phyloP scores from a whole-genome alignment of 2,888 invertebrate genomes.

The Hemaris fuciformis region DNA sequence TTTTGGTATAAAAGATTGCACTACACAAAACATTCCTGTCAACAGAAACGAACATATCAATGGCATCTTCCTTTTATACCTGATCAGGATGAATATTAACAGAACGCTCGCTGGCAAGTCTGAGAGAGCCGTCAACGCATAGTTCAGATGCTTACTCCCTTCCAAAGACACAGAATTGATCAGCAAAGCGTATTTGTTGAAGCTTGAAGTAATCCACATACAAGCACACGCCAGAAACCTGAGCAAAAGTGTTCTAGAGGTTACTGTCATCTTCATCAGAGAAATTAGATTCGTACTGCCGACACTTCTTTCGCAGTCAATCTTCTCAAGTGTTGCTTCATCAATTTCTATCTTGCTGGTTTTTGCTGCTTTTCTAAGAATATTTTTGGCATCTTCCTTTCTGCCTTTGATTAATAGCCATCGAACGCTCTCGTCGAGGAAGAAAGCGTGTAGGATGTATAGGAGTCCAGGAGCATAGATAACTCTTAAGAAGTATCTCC shows the following conservation, averaged over 20 bases:
- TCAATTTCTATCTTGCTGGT: constrained; percentile 47
- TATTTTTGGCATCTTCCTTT: constrained; percentile 81
- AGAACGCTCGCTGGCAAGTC: constrained; percentile 81
- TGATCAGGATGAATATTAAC: constrained; percentile 74
- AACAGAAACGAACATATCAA: constrained; percentile 70
- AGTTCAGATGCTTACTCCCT: constrained; percentile 88
- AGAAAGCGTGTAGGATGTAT: constrained; percentile 83
- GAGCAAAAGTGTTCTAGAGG: constrained; percentile 40
- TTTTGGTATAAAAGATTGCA: constrained; percentile 75
- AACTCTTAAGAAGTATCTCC: constrained; percentile 84
- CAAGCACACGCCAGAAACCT: constrained; percentile 49
- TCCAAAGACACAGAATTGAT: constrained; percentile 86
- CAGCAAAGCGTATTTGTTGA: constrained; percentile 83
- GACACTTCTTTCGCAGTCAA: constrained; percentile 36
- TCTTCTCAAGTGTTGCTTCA: constrained; percentile 35
- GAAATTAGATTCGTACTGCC: constrained; percentile 15
- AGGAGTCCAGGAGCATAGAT: constrained; percentile 85
- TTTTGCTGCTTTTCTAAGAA: constrained; percentile 81
- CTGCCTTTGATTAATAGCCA: constrained; percentile 87
- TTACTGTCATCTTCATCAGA: constrained; percentile 29
- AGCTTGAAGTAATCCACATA: constrained; percentile 53
- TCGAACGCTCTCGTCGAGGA: constrained; percentile 86
- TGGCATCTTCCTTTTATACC: constrained; percentile 74
- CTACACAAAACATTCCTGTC: constrained; percentile 77
- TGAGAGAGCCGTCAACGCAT: constrained; percentile 81